Percentiles rank a stretch among this genome's conserved stretches.
phyloP scores from a whole-genome alignment of 1,140 invertebrate genomes.

The Psix sp. region DNA sequence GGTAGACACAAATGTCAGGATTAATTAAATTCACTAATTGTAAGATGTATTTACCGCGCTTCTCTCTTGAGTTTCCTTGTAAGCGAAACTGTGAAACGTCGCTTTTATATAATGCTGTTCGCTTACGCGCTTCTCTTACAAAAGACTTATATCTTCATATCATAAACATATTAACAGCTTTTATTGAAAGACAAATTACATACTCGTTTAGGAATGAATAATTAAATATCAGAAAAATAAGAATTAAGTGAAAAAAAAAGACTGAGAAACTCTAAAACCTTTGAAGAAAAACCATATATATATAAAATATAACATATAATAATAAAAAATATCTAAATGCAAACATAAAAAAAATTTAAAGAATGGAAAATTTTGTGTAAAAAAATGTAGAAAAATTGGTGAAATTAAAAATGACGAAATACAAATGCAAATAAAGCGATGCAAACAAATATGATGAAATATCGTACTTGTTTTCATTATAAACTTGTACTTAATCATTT shows the following conservation, averaged over 20 bases:
- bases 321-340: no score
- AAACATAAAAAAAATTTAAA: no score
- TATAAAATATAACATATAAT: neutral
- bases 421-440: no score
- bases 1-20: conserved; percentile 65
- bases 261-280: no score
- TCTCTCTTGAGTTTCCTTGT: conserved; percentile 42
- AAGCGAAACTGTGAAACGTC: conserved; percentile 33
- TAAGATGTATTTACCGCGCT: conserved; percentile 69
- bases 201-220: conserved; percentile 3
- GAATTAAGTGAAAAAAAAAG: conserved; percentile 1
- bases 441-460: no score
- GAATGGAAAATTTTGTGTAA: no score
- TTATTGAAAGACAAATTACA: conserved; percentile 39
- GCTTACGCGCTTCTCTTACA: conserved; percentile 36
- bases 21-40: conserved; percentile 77
- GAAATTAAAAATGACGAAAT: no score
- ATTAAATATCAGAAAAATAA: neutral
- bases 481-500: no score
- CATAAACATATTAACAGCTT: conserved; percentile 12
- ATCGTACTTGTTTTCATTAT: no score
- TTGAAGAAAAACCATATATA: neutral
- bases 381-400: no score
- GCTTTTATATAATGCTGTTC: conserved; percentile 27
- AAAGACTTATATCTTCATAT: conserved; percentile 27